Evolutionary conservation across 53 echinoderm and acorn worm genomes (phyloP), one percentile per base, ranked within the genome.

Genomic region (Mesocentrotus franciscanus): DNA sequence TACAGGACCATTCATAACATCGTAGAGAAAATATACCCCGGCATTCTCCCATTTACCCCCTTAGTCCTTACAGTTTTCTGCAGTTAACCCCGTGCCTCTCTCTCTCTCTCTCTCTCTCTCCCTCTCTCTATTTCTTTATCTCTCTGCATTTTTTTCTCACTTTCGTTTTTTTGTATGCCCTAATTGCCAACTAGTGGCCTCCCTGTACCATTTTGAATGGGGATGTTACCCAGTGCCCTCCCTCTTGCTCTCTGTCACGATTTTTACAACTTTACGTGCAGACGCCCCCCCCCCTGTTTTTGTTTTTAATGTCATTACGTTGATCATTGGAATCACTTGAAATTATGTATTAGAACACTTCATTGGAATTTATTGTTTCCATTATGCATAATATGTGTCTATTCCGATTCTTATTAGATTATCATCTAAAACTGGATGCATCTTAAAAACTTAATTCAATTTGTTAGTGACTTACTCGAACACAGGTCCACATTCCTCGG

Each of bases 401-500:
- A 39, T 39, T 3, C 39, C 39, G 39, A 39, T 39, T 39, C 39
- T 1, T 39, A 39, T 39, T 39, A 39, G 39, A 39, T 39, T 39
- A 1, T 39, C 39, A 1, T 39, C 39, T 39, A 39, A 39, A 39
- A 39, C 39, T 39, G 39, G 39, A 1, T 39, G 39, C 39, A 39
- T 39, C 39, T 39, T 39, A 39, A 39, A 39, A 39, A 39, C 39
- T 39, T 39, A 39, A 39, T 6, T 74, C n/a, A 9, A 10, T 27
- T 26, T 6, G 9, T 81, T 20, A 30, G 30, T 56, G 18, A 92
- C 93, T 93, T 93, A 93, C 93, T 78, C 1, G 78, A 93, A 49
- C 93, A 93, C 4, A 29, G 56, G 61, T 93, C 93, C 76, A 93
- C 93, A 39, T 93, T 81, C 81, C 36, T 92, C n/a, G 49, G 74